phyloP scores from a whole-genome alignment of 2,797 vertebrate genomes.

The Buceros bicornis region DNA sequence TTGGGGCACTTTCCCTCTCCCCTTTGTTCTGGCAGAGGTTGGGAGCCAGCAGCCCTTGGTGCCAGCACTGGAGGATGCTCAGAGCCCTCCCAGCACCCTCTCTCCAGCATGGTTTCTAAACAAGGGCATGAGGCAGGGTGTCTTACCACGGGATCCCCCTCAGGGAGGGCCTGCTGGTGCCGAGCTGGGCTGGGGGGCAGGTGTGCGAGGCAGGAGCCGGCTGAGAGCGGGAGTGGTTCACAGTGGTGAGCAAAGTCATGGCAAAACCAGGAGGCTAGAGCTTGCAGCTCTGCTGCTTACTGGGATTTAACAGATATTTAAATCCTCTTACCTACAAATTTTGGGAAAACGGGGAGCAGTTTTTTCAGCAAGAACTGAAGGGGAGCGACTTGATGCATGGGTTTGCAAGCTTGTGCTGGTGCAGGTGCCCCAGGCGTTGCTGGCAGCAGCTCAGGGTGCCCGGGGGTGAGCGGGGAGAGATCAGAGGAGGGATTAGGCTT shows the following conservation, averaged over 20 bases:
- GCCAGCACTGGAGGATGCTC: background rate
- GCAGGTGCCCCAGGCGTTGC: background rate
- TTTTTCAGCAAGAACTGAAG: background rate
- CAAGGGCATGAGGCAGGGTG: fast-evolving
- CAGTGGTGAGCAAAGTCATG: background rate
- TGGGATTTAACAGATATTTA: background rate
- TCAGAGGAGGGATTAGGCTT: background rate
- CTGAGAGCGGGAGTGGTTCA: background rate
- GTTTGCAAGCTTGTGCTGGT: background rate
- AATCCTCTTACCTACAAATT: background rate
- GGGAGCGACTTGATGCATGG: background rate
- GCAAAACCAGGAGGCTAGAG: background rate
- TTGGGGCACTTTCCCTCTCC: fast-evolving
- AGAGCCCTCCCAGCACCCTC: fast-evolving
- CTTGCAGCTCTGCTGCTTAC: background rate
- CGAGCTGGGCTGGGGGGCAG: background rate
- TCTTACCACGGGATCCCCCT: fast-evolving
- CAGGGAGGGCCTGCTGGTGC: background rate
- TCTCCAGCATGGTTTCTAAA: background rate
- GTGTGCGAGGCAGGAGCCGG: fast-evolving
- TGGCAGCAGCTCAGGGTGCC: constrained; percentile 13
- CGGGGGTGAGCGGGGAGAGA: background rate
- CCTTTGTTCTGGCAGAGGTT: fast-evolving
- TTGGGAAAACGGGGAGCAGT: background rate
- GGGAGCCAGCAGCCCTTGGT: background rate